Conservation (phyloP, 1,140 invertebrate species). For the Daktulosphaira vitifoliae region DNA sequence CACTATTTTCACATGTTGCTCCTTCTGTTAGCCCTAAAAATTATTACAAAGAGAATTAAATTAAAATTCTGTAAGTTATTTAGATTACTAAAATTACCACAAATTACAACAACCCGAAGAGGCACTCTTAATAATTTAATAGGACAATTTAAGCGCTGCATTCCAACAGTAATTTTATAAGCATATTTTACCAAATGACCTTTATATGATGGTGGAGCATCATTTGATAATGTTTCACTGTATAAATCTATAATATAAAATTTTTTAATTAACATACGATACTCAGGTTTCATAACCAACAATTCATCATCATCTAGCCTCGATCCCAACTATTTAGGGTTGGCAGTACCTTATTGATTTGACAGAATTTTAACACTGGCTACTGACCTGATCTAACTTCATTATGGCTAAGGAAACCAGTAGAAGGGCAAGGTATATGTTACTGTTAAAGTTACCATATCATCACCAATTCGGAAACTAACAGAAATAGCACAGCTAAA, state of each 20-base stretch:
- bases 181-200: conserved; percentile 91
- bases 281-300: too few species aligned
- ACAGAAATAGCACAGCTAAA: conserved; percentile 74
- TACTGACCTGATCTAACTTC: too few species aligned
- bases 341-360: too few species aligned
- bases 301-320: too few species aligned
- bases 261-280: too few species aligned
- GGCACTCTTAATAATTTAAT: conserved; percentile 83
- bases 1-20: conserved; percentile 66
- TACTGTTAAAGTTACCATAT: too few species aligned
- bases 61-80: not conserved
- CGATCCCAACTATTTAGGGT: too few species aligned
- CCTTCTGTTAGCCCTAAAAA: conserved; percentile 60
- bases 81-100: conserved; percentile 55
- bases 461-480: too few species aligned
- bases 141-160: conserved; percentile 70
- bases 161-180: conserved; percentile 91
- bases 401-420: too few species aligned
- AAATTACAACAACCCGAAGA: conserved; percentile 77
- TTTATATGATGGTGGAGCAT: conserved; percentile 87
- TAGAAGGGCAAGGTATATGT: too few species aligned
- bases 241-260: conserved; percentile 78
- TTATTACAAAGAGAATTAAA: not conserved
- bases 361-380: too few species aligned
- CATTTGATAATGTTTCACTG: conserved; percentile 75